Evolutionary conservation across 2,888 invertebrate genomes (phyloP).

Genomic region (Electrophaes corylata): DNA sequence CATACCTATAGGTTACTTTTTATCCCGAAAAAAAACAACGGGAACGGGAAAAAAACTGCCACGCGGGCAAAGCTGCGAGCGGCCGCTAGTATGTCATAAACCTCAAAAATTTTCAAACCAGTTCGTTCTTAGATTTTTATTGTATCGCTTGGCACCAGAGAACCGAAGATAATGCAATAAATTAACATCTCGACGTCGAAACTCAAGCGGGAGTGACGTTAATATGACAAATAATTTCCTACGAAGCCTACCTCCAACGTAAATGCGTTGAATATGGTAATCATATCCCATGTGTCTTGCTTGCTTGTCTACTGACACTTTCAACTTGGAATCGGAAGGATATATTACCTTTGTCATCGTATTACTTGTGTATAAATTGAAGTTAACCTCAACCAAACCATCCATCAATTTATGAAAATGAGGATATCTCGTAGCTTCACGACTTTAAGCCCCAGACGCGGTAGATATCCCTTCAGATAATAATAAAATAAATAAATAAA

Average conservation of each 20-base stretch:
- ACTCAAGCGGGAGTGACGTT: slow-evolving; percentile 74
- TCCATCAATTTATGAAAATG: neutral
- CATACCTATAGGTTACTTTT: too few relatives aligned
- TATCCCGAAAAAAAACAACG: too few relatives aligned
- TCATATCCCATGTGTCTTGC: slow-evolving; percentile 71
- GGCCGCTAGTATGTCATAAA: too few relatives aligned
- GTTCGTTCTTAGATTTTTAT: slow-evolving; percentile 6
- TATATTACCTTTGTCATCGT: slow-evolving; percentile 23
- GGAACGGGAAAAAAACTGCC: too few relatives aligned
- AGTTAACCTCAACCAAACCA: neutral
- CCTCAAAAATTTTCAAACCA: neutral
- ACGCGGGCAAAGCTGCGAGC: too few relatives aligned
- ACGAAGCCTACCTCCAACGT: slow-evolving; percentile 66
- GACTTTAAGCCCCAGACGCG: too few relatives aligned
- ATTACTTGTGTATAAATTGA: neutral
- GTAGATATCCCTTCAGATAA: too few relatives aligned
- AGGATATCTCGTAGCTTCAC: neutral
- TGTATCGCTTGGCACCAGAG: slow-evolving; percentile 37
- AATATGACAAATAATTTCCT: slow-evolving; percentile 82
- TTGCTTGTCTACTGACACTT: slow-evolving; percentile 56
- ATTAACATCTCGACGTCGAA: slow-evolving; percentile 71
- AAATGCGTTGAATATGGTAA: slow-evolving; percentile 80
- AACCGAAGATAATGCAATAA: slow-evolving; percentile 73
- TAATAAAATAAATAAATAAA: too few relatives aligned
- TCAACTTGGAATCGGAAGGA: slow-evolving; percentile 63